A percentile compares a stretch with the other conserved stretches of the same genome.
Evolutionary conservation across 2,888 invertebrate species (phyloP).

Genomic region (Peribatodes rhomboidaria): DNA sequence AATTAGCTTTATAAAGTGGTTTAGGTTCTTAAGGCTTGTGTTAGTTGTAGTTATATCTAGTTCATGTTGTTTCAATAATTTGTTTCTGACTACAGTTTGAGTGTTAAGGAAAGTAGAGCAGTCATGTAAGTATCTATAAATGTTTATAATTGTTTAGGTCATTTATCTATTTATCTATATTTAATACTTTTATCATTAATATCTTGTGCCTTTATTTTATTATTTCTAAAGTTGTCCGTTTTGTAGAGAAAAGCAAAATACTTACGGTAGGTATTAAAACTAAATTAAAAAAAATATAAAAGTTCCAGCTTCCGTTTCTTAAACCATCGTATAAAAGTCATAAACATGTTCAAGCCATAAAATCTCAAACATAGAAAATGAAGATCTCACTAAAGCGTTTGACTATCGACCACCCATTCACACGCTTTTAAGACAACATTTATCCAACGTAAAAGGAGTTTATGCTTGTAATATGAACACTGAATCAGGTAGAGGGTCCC

Average conservation of each 20-base stretch:
- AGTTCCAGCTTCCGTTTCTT: conserved; percentile 40
- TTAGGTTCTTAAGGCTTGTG: not conserved
- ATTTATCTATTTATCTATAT: too few species aligned
- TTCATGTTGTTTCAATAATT: not conserved
- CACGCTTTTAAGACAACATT: conserved; percentile 53
- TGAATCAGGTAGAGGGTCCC: conserved; percentile 78
- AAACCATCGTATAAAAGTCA: conserved; percentile 34
- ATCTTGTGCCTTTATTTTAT: not conserved
- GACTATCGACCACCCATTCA: conserved; percentile 72
- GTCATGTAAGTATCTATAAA: too few species aligned
- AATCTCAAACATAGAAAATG: conserved; percentile 38
- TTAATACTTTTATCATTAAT: too few species aligned
- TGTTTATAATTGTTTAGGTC: too few species aligned
- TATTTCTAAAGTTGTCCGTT: not conserved
- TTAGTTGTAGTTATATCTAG: not conserved
- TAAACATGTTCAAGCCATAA: conserved; percentile 45
- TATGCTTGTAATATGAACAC: conserved; percentile 68
- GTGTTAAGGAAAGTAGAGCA: too few species aligned
- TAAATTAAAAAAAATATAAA: conserved; percentile 27
- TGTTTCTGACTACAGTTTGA: not conserved
- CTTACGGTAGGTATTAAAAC: not conserved
- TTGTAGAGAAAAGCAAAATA: not conserved
- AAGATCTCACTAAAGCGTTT: conserved; percentile 63
- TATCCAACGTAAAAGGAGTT: conserved; percentile 61
- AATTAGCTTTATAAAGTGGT: conserved; percentile 39